Evolutionary conservation across 2,113 vertebrate species (phyloP), one percentile per base, ranked within the genome.

Genomic region (Prionailurus viverrinus): DNA sequence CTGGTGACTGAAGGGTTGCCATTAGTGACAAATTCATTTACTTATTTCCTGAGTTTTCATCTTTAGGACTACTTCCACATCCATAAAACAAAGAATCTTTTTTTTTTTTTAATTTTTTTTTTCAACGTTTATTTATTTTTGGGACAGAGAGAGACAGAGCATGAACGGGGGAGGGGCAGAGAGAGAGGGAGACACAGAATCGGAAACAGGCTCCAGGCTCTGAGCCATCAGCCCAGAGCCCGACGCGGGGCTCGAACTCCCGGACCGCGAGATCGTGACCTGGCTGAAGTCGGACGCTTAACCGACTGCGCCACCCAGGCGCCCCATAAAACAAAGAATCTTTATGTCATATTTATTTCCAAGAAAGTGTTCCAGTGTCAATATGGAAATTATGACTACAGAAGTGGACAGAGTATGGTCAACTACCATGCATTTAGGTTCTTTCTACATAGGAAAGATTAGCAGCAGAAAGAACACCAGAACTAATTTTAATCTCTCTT

Each of bases 71-170:
- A 36, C 69, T 95, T 91, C 58, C 61, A 94, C 25, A 88, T 94
- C 85, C 61, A 89, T 58, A 94, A 94, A 93, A 97, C 80, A 95
- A 95, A 89, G 91, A 87, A 94, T 91, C 58, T 65, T 92, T 63
- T 36, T 36, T 36, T 36, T 36, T 36, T 36, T 36, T 36, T 36
- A 36, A 36, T 36, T 36, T 36, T 36, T 36, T 36, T 36, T 36
- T 36, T 36, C 36, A 36, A 36, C 36, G 36, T 36, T 36, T 36
- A 36, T 36, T 36, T 36, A 36, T 36, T 36, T 36, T 36, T 36
- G 36, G 36, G 36, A 36, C 36, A 36, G 36, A 36, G 36, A 36
- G 36, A 36, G 36, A 36, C 36, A 36, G 36, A 36, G 36, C 36
- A 36, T 36, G 36, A 36, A 36, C 36, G 36, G 36, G 36, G 36